Evolutionary conservation across 2,888 invertebrate species (phyloP).

Genomic region (Hypomecis atomaria): DNA sequence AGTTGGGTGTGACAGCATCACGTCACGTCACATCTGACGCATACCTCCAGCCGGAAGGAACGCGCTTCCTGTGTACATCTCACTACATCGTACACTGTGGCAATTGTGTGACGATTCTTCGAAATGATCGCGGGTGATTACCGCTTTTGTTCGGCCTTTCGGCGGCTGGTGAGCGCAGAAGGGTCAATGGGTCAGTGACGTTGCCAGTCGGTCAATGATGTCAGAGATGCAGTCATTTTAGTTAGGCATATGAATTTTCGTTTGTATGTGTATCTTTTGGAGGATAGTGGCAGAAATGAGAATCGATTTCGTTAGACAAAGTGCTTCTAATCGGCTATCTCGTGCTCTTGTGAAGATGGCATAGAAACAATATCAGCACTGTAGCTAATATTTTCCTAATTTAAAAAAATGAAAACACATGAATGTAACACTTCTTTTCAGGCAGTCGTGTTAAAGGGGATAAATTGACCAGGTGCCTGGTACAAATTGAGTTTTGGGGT

Average conservation of each 20-base stretch:
- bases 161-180: neutral
- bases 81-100: neutral
- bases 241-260: neutral
- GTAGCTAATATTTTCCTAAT: too few species aligned
- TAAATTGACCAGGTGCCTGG: too few species aligned
- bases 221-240: neutral
- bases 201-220: conserved; percentile 9
- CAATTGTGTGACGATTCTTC: conserved; percentile 20
- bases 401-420: too few species aligned
- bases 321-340: too few species aligned
- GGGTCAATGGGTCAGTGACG: conserved; percentile 20
- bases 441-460: too few species aligned
- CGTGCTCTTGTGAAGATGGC: too few species aligned
- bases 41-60: conserved; percentile 59
- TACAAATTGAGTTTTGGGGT: too few species aligned
- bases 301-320: too few species aligned
- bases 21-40: conserved; percentile 59
- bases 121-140: conserved; percentile 12
- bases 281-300: too few species aligned
- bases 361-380: too few species aligned
- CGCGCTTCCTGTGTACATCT: conserved; percentile 56
- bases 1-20: conserved; percentile 23
- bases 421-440: too few species aligned
- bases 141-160: conserved; percentile 13
- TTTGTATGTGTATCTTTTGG: neutral